Evolutionary conservation across 1,140 invertebrate species (phyloP).

Genomic region (Camponotus floridanus): DNA sequence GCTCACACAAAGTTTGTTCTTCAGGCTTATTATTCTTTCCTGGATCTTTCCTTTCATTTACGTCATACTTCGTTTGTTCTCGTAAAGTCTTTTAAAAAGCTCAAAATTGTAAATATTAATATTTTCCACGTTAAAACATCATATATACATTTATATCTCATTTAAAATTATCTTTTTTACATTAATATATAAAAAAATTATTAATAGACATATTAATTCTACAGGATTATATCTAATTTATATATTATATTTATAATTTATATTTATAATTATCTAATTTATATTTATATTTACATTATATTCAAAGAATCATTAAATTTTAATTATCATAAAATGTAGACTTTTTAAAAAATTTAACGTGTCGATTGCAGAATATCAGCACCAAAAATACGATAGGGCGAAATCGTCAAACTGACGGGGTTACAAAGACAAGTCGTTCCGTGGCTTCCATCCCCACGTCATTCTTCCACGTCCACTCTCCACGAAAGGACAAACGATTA

Average conservation of each 20-base stretch:
- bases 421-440: neutral
- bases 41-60: conserved; percentile 4
- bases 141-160: no score
- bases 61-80: neutral
- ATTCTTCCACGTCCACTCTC: conserved; percentile 43
- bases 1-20: conserved; percentile 42
- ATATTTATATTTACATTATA: no score
- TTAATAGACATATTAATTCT: neutral
- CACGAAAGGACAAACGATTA: conserved; percentile 37
- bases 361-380: neutral
- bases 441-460: conserved; percentile 23
- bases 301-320: neutral
- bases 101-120: neutral
- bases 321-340: neutral
- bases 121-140: neutral
- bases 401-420: conserved; percentile 13
- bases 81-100: neutral
- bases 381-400: neutral
- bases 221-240: no score
- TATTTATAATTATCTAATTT: no score
- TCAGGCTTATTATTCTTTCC: conserved; percentile 60
- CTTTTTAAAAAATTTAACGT: neutral
- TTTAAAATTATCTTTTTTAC: neutral
- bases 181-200: conserved; percentile 3
- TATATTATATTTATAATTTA: no score